Conservation (phyloP, 2,888 invertebrate genomes). For the Melieria picta region DNA sequence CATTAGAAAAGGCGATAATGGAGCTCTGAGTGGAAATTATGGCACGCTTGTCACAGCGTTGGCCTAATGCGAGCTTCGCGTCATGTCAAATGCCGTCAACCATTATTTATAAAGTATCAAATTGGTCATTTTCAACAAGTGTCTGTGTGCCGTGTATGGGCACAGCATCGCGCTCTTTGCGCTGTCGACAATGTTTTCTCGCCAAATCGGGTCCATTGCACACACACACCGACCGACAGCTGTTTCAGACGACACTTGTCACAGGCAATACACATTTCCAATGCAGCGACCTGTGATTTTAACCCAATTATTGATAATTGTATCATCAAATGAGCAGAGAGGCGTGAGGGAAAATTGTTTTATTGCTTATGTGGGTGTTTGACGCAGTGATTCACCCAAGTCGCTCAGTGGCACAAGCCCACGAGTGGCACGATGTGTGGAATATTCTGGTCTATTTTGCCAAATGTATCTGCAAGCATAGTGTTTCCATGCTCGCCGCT, state of each 20-base stretch:
- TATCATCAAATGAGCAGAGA: too few species aligned
- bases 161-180: background rate
- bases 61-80: slow-evolving; percentile 1
- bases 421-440: background rate
- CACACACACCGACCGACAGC: too few species aligned
- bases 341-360: too few species aligned
- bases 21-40: slow-evolving; percentile 10
- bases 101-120: slow-evolving; percentile 26
- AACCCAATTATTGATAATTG: slow-evolving; percentile 15
- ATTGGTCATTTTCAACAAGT: slow-evolving; percentile 4
- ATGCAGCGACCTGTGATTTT: background rate
- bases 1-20: slow-evolving; percentile 12
- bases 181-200: background rate
- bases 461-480: background rate
- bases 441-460: slow-evolving; percentile 14
- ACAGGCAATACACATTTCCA: too few species aligned
- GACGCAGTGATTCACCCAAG: background rate
- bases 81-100: slow-evolving; percentile 27
- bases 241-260: too few species aligned
- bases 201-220: background rate
- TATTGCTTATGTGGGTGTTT: background rate
- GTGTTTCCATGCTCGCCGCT: slow-evolving; percentile 7
- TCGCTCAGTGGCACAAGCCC: background rate
- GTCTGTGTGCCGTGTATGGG: background rate
- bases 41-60: slow-evolving; percentile 5